Percentiles rank a stretch among this genome's conserved stretches.
Conservation (phyloP, 2,888 invertebrate species). For the Noctua comes region DNA sequence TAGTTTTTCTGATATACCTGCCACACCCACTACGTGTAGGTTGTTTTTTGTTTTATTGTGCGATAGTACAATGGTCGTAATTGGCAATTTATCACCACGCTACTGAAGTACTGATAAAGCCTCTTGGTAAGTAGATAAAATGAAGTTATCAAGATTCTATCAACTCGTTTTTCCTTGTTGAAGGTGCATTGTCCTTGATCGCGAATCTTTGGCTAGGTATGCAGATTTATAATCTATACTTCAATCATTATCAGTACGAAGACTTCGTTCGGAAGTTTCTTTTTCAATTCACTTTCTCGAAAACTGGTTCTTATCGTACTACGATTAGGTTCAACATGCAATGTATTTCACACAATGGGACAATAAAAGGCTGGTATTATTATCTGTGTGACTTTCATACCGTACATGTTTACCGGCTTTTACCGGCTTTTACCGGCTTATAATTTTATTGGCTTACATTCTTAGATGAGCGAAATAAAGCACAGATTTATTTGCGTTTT, state of each 20-base stretch:
- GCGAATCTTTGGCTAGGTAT: not conserved
- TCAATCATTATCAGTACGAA: not conserved
- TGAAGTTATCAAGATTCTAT: not conserved
- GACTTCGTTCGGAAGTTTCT: not conserved
- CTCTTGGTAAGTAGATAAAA: slow-evolving; percentile 6
- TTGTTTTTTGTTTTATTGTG: not conserved
- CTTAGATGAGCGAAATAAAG: not conserved
- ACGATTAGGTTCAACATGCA: too few species aligned
- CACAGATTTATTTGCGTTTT: not conserved
- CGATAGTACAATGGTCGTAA: not conserved
- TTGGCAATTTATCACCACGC: slow-evolving; percentile 14
- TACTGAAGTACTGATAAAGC: slow-evolving; percentile 23
- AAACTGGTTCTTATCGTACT: too few species aligned
- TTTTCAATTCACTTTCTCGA: too few species aligned
- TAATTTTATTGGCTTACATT: not conserved
- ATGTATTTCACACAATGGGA: not conserved
- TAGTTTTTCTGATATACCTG: not conserved
- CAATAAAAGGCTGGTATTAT: not conserved
- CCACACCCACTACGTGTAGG: not conserved
- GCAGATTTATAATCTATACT: not conserved
- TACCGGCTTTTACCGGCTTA: too few species aligned
- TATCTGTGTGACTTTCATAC: not conserved
- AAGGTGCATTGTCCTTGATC: not conserved
- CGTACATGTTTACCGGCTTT: too few species aligned
- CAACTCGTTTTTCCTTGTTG: not conserved